Percentiles rank a stretch among this genome's conserved stretches.
Conservation (phyloP, 2,888 invertebrate species). For the Leptopilina drosophilae region DNA sequence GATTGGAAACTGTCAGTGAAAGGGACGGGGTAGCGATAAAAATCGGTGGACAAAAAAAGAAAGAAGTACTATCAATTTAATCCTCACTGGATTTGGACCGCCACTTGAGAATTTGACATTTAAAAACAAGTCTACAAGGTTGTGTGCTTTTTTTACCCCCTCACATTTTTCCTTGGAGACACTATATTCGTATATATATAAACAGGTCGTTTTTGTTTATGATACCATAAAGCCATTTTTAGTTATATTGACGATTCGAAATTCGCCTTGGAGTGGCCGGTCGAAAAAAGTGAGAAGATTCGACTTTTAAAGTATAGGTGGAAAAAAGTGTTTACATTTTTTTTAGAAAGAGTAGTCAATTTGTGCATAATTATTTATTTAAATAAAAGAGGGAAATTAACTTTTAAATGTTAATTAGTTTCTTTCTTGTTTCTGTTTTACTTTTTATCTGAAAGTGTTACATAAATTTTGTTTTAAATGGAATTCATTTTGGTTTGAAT, state of each 20-base stretch:
- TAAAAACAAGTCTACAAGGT: conserved; percentile 46
- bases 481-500: no score
- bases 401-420: no score
- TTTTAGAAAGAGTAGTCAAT: no score
- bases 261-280: neutral
- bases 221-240: neutral
- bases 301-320: neutral
- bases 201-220: conserved; percentile 27
- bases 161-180: conserved; percentile 3
- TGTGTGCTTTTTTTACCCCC: conserved; percentile 40
- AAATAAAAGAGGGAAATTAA: no score
- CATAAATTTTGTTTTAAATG: no score
- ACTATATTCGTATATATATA: neutral
- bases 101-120: conserved; percentile 44
- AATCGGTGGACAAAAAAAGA: conserved; percentile 4
- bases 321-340: neutral
- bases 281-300: neutral
- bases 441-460: no score
- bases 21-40: neutral
- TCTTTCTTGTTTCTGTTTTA: no score
- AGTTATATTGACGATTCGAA: neutral
- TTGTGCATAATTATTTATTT: no score
- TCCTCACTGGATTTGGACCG: conserved; percentile 7
- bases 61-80: no score
- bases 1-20: conserved; percentile 34